A percentile compares a stretch with the other conserved stretches of the same genome.
Evolutionary conservation across 92 coral and sea anemone species (phyloP).

Genomic region (Umimayanthus chanpuru): DNA sequence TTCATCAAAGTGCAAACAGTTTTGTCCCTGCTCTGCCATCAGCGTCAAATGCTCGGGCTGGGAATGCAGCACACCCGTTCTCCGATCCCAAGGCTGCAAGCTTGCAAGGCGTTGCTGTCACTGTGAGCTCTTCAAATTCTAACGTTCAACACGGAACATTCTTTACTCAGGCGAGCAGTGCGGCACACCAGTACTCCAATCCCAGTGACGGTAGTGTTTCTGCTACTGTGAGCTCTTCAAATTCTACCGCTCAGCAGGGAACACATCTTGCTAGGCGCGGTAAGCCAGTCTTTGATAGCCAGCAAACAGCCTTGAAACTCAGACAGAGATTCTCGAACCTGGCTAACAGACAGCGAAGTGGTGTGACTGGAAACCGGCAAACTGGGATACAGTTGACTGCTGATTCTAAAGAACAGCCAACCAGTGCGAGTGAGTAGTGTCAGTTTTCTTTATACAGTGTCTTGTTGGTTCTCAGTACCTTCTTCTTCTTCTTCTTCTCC

Average conservation of each 20-base stretch:
- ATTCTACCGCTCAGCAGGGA: background rate
- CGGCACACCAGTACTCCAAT: background rate
- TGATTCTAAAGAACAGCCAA: background rate
- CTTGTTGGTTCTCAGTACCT: background rate
- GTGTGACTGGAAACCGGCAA: background rate
- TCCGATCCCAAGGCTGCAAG: background rate
- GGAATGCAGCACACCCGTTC: background rate
- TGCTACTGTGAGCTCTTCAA: background rate
- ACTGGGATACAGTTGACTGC: background rate
- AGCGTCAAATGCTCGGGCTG: background rate
- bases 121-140: background rate
- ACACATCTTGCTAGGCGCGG: slow-evolving; percentile 26
- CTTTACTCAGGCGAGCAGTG: background rate
- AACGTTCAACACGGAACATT: background rate
- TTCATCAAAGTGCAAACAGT: background rate
- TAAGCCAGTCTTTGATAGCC: slow-evolving; percentile 47
- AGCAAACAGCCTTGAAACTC: slow-evolving; percentile 60
- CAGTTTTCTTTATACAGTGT: background rate
- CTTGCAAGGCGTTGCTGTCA: background rate
- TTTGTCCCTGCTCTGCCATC: background rate
- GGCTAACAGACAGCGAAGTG: slow-evolving; percentile 69
- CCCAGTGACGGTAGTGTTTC: background rate
- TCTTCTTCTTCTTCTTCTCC: background rate
- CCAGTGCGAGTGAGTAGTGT: background rate
- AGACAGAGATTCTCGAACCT: slow-evolving; percentile 73